These are phyloP conservation scores for Heliconius hermathena DNA, from an alignment of 1,140 invertebrate species.

Conservation along the genomic window DNA sequence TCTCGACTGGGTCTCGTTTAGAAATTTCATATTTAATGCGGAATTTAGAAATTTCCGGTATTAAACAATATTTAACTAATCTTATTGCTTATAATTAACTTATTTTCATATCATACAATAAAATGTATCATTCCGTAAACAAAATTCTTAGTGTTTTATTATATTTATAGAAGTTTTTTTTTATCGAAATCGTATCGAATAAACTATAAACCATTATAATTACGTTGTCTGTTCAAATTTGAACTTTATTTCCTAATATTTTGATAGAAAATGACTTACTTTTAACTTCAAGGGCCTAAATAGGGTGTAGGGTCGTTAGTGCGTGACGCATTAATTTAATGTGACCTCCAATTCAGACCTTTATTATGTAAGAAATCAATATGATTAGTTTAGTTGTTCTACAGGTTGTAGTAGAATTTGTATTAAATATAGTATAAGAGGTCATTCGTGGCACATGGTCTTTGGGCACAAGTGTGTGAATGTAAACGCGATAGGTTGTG, in stretches of 20 bases:
- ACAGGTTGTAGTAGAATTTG: neutral
- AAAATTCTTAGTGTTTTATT: neutral
- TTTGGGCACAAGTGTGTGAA: no score
- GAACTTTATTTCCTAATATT: neutral
- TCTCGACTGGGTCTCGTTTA: no score
- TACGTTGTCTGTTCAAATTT: neutral
- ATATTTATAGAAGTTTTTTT: conserved; percentile 1
- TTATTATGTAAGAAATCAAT: neutral
- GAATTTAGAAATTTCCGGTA: no score
- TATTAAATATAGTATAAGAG: no score
- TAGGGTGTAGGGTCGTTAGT: neutral
- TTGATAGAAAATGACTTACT: neutral
- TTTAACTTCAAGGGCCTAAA: neutral
- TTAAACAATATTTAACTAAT: no score
- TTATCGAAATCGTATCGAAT: neutral
- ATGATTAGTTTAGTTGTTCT: neutral
- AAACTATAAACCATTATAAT: neutral
- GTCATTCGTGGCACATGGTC: no score
- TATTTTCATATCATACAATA: no score
- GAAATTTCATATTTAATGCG: no score
- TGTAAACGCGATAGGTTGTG: no score
- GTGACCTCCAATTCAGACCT: neutral
- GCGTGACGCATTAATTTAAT: neutral
- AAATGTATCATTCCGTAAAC: neutral
- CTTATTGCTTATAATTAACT: no score